phyloP scores from a whole-genome alignment of 2,888 invertebrate genomes.

The Microctonus brassicae region DNA sequence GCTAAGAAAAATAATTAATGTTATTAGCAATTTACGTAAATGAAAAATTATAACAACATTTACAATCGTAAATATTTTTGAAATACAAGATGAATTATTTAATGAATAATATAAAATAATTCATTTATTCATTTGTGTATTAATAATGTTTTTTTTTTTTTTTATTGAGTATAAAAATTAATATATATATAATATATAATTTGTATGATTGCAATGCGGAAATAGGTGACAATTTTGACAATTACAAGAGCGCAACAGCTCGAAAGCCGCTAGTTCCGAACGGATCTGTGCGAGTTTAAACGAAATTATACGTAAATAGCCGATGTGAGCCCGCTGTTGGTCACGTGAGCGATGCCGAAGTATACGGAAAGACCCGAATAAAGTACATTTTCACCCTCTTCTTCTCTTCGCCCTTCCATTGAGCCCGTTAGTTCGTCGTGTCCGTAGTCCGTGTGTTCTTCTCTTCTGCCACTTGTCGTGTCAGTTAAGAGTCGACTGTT shows the following conservation, averaged over 20 bases:
- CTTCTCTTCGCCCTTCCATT: not conserved
- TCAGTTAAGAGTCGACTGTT: constrained; percentile 3
- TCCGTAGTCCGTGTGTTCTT: no score
- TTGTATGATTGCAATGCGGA: constrained; percentile 27
- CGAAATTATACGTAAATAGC: constrained; percentile 11
- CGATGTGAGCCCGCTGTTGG: constrained; percentile 16
- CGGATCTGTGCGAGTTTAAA: constrained; percentile 12
- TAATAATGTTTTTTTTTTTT: no score
- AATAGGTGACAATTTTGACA: constrained; percentile 30
- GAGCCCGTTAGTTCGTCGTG: constrained; percentile 2
- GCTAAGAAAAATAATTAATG: no score
- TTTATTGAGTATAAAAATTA: no score
- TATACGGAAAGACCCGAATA: not conserved
- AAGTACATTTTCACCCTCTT: not conserved
- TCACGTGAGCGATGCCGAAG: constrained; percentile 34
- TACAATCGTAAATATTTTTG: no score
- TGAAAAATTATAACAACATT: no score
- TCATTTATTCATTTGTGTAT: no score
- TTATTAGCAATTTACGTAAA: no score
- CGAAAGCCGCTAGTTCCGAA: constrained; percentile 29
- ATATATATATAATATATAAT: no score
- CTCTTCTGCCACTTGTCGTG: constrained; percentile 18
- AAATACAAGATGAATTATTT: no score
- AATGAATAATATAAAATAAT: no score
- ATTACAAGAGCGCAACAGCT: constrained; percentile 22